Evolutionary conservation across 1,140 invertebrate genomes (phyloP), one percentile per base, ranked within the genome.

Genomic region (Zaprionus africanus): DNA sequence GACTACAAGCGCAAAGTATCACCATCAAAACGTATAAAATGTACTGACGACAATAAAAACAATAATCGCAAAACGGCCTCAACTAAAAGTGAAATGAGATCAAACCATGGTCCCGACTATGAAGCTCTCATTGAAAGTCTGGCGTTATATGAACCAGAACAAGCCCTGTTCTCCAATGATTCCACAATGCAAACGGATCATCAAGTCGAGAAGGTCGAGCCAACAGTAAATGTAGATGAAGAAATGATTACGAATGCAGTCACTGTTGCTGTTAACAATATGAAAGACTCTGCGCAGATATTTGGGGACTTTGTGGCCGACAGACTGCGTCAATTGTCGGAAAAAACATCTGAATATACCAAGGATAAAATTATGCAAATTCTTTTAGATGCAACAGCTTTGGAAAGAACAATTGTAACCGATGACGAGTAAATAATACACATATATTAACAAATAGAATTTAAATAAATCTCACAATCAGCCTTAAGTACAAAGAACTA

Each of bases 221-320:
- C 34, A 0, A 7, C 31, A n/a, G 17, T 7, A n/a, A 61, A 31
- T 15, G n/a, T 79, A 2, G 79, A 86, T 43, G 82, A 86, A 31
- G 84, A 88, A 13, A 75, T 83, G 64, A 82, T 87, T 1, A 81
- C 79, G 49, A 88, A 88, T 58, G 83, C 83, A 11, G 81, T 87
- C 12, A 64, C 84, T 12, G 56, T 12, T 34, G 84, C 84, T 2
- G 28, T 88, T 0, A 69, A 68, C 1, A 70, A 61, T 19, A 61
- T 84, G 0, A 83, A 66, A 43, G 83, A 87, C 24, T 61, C 84
- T 4, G 19, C 84, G 4, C 84, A 88, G 74, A 70, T 88, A 19
- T 88, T 88, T 34, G 84, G 84, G 0, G 84, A 88, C 41, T 88
- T 88, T 81, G 85, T 88, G 17, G 84, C 84, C 34, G 84, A 88